Percentiles rank a stretch among this genome's conserved stretches.
Conservation (phyloP, 2,113 vertebrate species). For the Oryzias celebensis region DNA sequence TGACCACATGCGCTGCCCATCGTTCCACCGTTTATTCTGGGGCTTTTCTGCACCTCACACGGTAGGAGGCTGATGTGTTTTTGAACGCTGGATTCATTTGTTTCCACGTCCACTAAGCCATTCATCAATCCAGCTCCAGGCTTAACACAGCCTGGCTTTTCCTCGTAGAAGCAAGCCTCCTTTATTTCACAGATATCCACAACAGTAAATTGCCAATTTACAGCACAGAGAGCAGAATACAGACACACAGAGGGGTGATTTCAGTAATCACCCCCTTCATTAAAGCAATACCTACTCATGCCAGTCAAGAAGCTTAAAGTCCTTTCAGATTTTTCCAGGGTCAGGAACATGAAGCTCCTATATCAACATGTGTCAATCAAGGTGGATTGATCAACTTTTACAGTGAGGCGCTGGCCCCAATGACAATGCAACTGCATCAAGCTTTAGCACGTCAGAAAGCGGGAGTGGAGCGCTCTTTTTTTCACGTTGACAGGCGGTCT, state of each 20-base stretch:
- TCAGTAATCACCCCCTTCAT: slow-evolving; percentile 59
- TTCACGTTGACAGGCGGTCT: slow-evolving; percentile 15
- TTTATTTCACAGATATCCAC: slow-evolving; percentile 67
- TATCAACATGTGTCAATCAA: slow-evolving; percentile 38
- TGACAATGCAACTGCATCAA: slow-evolving; percentile 7
- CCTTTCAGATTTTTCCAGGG: slow-evolving; percentile 27
- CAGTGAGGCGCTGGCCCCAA: slow-evolving; percentile 11
- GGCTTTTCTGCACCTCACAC: slow-evolving; percentile 15
- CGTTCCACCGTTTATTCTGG: no score
- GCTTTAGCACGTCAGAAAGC: slow-evolving; percentile 8
- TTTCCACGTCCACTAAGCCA: slow-evolving; percentile 68
- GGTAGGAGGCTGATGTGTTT: slow-evolving; percentile 55
- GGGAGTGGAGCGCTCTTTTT: slow-evolving; percentile 5
- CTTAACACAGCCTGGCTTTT: slow-evolving; percentile 45
- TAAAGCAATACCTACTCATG: slow-evolving; percentile 29
- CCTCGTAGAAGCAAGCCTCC: slow-evolving; percentile 37
- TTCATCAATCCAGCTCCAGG: slow-evolving; percentile 72
- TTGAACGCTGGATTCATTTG: slow-evolving; percentile 54
- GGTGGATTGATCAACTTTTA: slow-evolving; percentile 5
- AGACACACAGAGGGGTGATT: slow-evolving; percentile 52
- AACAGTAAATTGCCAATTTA: slow-evolving; percentile 69
- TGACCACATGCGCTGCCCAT: no score
- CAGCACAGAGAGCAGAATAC: slow-evolving; percentile 34
- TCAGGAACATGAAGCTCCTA: slow-evolving; percentile 15
- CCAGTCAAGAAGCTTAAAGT: slow-evolving; percentile 35